Base-by-base conservation (phyloP, 2,797 vertebrate genomes). In the Sebastes oblongus region DNA sequence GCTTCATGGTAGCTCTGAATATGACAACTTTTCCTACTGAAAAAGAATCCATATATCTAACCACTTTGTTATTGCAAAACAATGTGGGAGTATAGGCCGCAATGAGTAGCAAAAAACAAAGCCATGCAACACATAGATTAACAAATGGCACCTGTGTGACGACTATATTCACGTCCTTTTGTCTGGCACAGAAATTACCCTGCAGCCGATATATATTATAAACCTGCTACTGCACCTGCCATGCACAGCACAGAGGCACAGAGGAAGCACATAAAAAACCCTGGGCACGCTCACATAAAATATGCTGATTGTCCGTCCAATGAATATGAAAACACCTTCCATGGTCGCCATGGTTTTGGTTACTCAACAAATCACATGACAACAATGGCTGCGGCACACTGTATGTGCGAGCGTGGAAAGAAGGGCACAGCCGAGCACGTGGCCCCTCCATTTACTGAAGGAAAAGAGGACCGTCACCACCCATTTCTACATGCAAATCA, bases 311-410 rank as follows among this genome's bases (percentile, higher is more conserved):
- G 90, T 82, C 86, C 81, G 55, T 67, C 92, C 85, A 91, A 86
- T 93, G 94, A 95, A 94, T 93, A 93, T 92, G 83, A 93, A 93
- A 92, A 90, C 73, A 88, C 83, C 84, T 86, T 89, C 81, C 75
- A 80, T 65, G 79, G 94, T 93, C 88, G 60, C 93, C 92, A 93
- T 93, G 92, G 93, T 93, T 93, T 46, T 93, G 95, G 90, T 92
- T 90, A 91, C 86, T 89, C 90, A 93, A 91, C 94, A 91, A 85
- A 90, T 95, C 93, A 96, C 82, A 89, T 94, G 88, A 93, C 88
- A 90, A 84, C 84, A 91, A 90, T 93, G 85, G 89, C 80, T 78
- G 78, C 65, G 22, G 73, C 36, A 73, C 83, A 86, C 88, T 88
- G 86, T 91, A 74, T 70, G 84, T 87, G 86, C 80, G 82, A 77